These are phyloP conservation scores for Irena cyanogastra DNA, from an alignment of 2,113 vertebrate genomes.

Conservation along the genomic window DNA sequence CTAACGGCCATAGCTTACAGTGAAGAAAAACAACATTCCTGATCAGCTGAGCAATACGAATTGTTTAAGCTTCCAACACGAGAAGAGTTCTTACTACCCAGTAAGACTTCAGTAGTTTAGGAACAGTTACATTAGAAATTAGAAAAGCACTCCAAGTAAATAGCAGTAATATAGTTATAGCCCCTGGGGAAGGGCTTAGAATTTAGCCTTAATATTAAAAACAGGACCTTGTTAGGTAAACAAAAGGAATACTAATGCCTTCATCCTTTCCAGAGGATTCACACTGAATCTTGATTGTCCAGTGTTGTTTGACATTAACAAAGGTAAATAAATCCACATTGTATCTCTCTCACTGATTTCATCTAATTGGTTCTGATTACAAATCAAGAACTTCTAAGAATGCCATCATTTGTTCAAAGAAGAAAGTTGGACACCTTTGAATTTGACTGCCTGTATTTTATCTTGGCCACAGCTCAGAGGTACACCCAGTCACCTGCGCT, in stretches of 20 bases:
- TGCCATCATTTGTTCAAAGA: not conserved
- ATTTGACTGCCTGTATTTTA: not conserved
- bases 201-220: not conserved
- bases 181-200: not conserved
- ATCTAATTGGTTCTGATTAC: not conserved
- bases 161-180: not conserved
- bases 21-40: not conserved
- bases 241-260: not conserved
- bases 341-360: not conserved
- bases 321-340: not conserved
- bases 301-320: not conserved
- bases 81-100: not conserved
- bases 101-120: not conserved
- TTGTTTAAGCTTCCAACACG: not conserved
- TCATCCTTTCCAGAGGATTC: not conserved
- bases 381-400: not conserved
- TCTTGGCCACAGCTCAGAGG: not conserved
- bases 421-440: not conserved
- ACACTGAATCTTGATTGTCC: not conserved
- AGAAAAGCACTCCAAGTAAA: not conserved
- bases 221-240: not conserved
- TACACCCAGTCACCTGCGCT: not conserved
- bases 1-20: not conserved
- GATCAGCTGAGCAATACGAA: not conserved
- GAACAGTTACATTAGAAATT: not conserved